phyloP scores from a whole-genome alignment of 2,797 vertebrate genomes.

The Pantherophis alleghaniensis region DNA sequence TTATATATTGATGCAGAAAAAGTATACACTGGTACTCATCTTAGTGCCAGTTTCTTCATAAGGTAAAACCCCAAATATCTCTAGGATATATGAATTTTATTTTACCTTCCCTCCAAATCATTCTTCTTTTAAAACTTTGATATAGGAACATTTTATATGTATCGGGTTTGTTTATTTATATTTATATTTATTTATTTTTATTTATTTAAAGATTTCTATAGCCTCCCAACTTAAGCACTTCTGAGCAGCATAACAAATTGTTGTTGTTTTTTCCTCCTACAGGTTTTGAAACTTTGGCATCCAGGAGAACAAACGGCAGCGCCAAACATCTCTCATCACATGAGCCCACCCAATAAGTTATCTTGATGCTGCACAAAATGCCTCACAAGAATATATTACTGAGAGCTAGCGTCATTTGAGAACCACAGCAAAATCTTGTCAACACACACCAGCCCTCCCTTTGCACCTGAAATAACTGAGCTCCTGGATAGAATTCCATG shows the following conservation, averaged over 20 bases:
- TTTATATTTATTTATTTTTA: no score
- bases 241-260: background rate
- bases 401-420: constrained; percentile 14
- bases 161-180: background rate
- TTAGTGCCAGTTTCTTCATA: background rate
- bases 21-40: background rate
- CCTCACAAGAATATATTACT: background rate
- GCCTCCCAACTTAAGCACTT: background rate
- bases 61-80: background rate
- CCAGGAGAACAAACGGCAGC: background rate
- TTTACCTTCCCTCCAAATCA: background rate
- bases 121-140: background rate
- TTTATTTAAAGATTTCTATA: background rate
- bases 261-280: background rate
- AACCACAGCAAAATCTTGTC: constrained; percentile 11
- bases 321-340: constrained; percentile 2
- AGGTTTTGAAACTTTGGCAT: background rate
- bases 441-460: constrained; percentile 14
- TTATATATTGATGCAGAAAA: background rate
- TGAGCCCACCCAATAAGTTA: constrained; percentile 5
- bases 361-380: background rate
- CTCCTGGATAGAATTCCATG: constrained; percentile 8
- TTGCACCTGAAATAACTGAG: constrained; percentile 32
- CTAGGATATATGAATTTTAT: background rate
- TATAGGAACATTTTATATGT: background rate